Base-by-base conservation (phyloP, 2,797 vertebrate species). In the Sebastes reedi region DNA sequence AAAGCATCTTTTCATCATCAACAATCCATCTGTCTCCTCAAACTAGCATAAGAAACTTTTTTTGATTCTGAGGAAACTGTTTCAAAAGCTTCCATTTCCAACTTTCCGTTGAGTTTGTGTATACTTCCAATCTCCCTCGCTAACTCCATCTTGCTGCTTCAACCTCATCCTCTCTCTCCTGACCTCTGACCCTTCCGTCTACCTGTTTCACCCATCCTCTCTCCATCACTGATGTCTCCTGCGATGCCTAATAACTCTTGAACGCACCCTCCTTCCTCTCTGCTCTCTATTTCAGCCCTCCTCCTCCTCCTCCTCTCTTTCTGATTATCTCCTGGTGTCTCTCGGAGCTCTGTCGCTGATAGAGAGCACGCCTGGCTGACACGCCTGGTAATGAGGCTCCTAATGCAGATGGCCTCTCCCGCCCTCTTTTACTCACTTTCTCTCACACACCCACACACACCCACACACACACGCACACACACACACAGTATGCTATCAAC, bases 371-470 rank as follows among this genome's bases (percentile, higher is more conserved):
- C 79, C 90, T 89, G 90, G 87, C 90, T 94, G 92, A 94, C 93
- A 94, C 71, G 67, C 73, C 87, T 87, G 82, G 90, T 94, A 94
- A 94, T 94, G 93, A 94, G 92, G 87, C 88, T 91, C 86, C 88
- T 88, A 86, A 90, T 85, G 87, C 91, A 91, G 92, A 93, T 93
- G 92, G 90, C 91, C 90, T 93, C 86, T 88, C 79, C 73, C 65
- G 54, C 87, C 87, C 87, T 80, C 68, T 67, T 79, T 72, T 20
- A 69, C 83, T 84, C 77, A 50, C 89, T 76, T 67, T 80, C 52
- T 36, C 56, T 24, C 66, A 55, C 56, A 29, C 66, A 61, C 68
- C 24, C 72, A 24, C 61, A 24, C 46, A 25, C 64, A 24, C 46
- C n/a, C 64, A 59, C 55, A 25, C 64, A 62, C 67, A 22, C 71